Conservation (phyloP, 2,797 vertebrate genomes). For the Scolopax bukidnonensis region DNA sequence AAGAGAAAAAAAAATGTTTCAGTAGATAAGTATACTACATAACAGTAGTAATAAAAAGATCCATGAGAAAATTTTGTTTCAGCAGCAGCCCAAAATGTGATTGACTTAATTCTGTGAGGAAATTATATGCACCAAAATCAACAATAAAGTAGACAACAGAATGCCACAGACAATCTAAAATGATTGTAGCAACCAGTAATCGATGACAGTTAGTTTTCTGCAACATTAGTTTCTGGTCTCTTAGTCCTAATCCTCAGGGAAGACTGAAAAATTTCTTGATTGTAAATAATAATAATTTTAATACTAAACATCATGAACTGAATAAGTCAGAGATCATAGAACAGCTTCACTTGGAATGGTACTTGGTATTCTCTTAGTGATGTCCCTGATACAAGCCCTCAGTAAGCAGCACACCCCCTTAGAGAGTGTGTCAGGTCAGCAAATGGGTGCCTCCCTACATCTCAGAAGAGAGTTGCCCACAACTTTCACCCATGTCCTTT, state of each 20-base stretch:
- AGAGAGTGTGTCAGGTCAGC: too few species aligned
- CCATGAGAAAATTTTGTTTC: background rate
- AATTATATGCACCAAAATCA: background rate
- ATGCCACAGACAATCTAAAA: background rate
- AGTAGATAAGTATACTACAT: background rate
- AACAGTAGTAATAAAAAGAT: background rate
- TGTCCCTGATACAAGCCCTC: too few species aligned
- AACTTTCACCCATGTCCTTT: too few species aligned
- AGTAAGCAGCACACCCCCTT: too few species aligned
- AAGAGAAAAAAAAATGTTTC: background rate
- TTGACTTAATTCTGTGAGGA: background rate
- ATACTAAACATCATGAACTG: background rate
- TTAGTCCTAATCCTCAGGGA: background rate
- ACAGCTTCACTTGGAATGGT: background rate
- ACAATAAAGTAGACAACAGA: background rate
- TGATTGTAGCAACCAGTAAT: background rate
- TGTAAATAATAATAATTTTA: background rate
- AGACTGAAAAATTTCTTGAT: background rate
- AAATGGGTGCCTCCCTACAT: too few species aligned
- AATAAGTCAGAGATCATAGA: background rate
- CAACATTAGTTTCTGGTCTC: background rate
- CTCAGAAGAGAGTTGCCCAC: too few species aligned
- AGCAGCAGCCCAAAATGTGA: background rate
- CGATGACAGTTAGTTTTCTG: background rate
- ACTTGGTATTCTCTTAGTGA: too few species aligned